Base-by-base conservation (phyloP, 35 echinoderm and acorn worm species). In the Ophioderma brevispina region DNA sequence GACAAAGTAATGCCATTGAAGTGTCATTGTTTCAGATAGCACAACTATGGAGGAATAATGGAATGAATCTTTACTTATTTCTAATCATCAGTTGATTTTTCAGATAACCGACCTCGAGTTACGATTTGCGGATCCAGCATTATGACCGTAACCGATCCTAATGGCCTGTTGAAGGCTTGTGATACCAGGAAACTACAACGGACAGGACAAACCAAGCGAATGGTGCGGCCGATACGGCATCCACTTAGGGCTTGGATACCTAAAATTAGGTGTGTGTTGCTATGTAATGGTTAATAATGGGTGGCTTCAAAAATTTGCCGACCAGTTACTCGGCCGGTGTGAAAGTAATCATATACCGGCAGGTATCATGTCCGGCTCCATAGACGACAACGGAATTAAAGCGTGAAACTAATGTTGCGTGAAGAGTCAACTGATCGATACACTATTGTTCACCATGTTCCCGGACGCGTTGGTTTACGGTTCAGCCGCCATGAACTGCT, bases 91-190 rank as follows among this genome's bases (percentile, higher is more conserved):
- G 1, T 18, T 2, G 3, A 18, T 41, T 2, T 0, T 11, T 17
- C 2, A 0, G 15, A 37, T 38, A 5, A 1, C 23, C 30, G 38
- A 33, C 50, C 31, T 55, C 25, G 33, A 84, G 52, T 35, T 97
- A 97, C 41, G n/a, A 81, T 8, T 91, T 30, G 95, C 95, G 25
- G 95, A 97, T 80, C 56, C n/a, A 83, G 14, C 91, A 93, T 76
- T 97, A 81, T 39, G 95, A 97, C n/a, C 80, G 55, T 97, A 23
- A 93, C 91, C 0, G 92, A 93, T 38, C 91, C 87, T 0, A 63
- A 82, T 10, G 81, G 15, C 35, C 82, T 36, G 77, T 96, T 4
- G 70, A 81, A 18, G 79, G 77, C 17, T 78, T 87, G 0, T n/a
- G 40, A 97, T 78, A 91, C 91, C 1, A n/a, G n/a, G 41, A 52